phyloP scores from a whole-genome alignment of 2,888 invertebrate species.

The Plusia festucae region DNA sequence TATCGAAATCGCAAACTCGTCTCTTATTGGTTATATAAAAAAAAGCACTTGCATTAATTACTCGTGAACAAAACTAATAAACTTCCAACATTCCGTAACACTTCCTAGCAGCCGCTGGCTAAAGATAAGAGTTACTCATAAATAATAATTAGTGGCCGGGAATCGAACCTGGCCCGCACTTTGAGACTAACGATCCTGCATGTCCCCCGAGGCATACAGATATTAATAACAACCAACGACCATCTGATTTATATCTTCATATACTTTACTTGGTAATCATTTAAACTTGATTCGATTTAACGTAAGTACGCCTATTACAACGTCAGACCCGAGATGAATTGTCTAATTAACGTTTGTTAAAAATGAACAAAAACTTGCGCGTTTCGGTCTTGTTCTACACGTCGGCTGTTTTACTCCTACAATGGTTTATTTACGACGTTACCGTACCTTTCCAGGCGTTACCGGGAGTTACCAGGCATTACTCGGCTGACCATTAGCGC shows the following conservation, averaged over 20 bases:
- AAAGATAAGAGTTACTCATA: constrained; percentile 73
- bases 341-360: constrained; percentile 54
- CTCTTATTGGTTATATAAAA: constrained; percentile 1
- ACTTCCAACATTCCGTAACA: constrained; percentile 63
- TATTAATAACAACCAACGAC: constrained; percentile 75
- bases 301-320: constrained; percentile 54
- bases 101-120: constrained; percentile 70
- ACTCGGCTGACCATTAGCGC: constrained; percentile 31
- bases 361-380: constrained; percentile 37
- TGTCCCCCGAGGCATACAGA: constrained; percentile 70
- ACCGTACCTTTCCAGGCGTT: constrained; percentile 8
- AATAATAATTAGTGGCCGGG: constrained; percentile 81
- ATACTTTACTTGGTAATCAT: constrained; percentile 53
- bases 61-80: constrained; percentile 35
- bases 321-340: constrained; percentile 53
- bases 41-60: constrained; percentile 4
- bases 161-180: constrained; percentile 74
- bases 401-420: constrained; percentile 15
- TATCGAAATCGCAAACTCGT: constrained; percentile 3
- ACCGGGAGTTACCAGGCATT: neutral
- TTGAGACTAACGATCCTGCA: constrained; percentile 73
- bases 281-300: constrained; percentile 59
- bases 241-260: constrained; percentile 78
- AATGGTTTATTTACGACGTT: constrained; percentile 28
- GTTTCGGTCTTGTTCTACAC: constrained; percentile 33